A percentile compares a stretch with the other conserved stretches of the same genome.
Conservation (phyloP, 2,888 invertebrate genomes). For the Drosophila percnosoma region DNA sequence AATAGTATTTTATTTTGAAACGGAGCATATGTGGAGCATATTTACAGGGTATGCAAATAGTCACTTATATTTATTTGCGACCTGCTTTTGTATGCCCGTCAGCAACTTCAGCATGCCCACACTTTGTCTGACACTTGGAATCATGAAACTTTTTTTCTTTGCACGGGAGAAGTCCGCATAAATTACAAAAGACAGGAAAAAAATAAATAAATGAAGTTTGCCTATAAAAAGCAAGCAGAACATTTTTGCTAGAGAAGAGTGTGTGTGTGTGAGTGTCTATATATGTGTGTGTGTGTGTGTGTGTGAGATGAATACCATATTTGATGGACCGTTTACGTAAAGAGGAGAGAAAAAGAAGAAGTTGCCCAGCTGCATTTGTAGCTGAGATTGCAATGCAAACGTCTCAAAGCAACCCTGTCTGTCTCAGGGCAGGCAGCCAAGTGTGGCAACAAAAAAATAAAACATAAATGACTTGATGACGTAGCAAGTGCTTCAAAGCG, state of each 20-base stretch:
- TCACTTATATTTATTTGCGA: background rate
- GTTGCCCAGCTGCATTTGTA: slow-evolving; percentile 70
- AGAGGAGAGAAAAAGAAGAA: slow-evolving; percentile 22
- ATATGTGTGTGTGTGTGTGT: slow-evolving; percentile 9
- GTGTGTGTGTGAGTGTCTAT: background rate
- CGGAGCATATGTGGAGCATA: background rate
- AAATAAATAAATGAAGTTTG: slow-evolving; percentile 49
- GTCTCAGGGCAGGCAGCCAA: slow-evolving; percentile 51
- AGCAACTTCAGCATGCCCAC: slow-evolving; percentile 44
- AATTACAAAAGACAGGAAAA: slow-evolving; percentile 62
- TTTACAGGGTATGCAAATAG: slow-evolving; percentile 24
- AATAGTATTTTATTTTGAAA: background rate
- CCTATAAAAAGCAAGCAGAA: slow-evolving; percentile 43
- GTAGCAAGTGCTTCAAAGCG: slow-evolving; percentile 70
- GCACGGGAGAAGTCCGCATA: slow-evolving; percentile 66
- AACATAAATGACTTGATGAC: slow-evolving; percentile 66
- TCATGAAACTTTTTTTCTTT: slow-evolving; percentile 37
- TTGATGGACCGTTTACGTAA: slow-evolving; percentile 60
- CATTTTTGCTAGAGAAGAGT: slow-evolving; percentile 3
- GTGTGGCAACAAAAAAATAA: slow-evolving; percentile 59
- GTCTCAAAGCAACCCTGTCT: slow-evolving; percentile 27
- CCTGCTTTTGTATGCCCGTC: slow-evolving; percentile 56
- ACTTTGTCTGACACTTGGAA: slow-evolving; percentile 64
- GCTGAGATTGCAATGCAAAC: slow-evolving; percentile 49
- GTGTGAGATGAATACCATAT: slow-evolving; percentile 57